Conservation (phyloP, 2,888 invertebrate genomes). For the Apoderus coryli region DNA sequence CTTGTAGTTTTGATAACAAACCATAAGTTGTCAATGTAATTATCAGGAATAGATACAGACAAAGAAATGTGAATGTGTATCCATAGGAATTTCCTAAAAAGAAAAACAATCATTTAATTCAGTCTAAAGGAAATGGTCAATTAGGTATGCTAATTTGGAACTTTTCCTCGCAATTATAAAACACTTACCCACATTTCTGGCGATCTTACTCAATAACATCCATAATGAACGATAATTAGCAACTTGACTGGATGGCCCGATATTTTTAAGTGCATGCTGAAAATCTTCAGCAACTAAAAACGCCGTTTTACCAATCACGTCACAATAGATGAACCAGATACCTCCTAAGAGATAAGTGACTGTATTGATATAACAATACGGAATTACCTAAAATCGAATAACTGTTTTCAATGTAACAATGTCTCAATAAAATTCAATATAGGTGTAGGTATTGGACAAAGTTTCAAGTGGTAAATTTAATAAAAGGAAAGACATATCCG, state of each 20-base stretch:
- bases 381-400: conserved; percentile 35
- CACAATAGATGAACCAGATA: conserved; percentile 55
- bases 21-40: conserved; percentile 64
- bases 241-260: conserved; percentile 53
- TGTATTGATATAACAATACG: conserved; percentile 55
- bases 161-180: no score
- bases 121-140: no score
- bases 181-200: conserved; percentile 50
- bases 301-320: conserved; percentile 48
- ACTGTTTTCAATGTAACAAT: no score
- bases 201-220: conserved; percentile 53
- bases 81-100: conserved; percentile 52
- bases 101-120: no score
- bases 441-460: no score
- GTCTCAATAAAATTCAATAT: no score
- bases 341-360: conserved; percentile 54
- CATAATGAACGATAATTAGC: conserved; percentile 55
- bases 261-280: conserved; percentile 49
- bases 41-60: conserved; percentile 53
- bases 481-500: no score
- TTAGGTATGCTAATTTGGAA: no score
- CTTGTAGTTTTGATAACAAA: conserved; percentile 55
- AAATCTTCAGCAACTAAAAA: conserved; percentile 53
- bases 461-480: no score
- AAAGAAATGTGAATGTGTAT: conserved; percentile 53